Evolutionary conservation across 2,888 invertebrate genomes (phyloP), one percentile per base, ranked within the genome.

Genomic region (Eupithecia abbreviata): DNA sequence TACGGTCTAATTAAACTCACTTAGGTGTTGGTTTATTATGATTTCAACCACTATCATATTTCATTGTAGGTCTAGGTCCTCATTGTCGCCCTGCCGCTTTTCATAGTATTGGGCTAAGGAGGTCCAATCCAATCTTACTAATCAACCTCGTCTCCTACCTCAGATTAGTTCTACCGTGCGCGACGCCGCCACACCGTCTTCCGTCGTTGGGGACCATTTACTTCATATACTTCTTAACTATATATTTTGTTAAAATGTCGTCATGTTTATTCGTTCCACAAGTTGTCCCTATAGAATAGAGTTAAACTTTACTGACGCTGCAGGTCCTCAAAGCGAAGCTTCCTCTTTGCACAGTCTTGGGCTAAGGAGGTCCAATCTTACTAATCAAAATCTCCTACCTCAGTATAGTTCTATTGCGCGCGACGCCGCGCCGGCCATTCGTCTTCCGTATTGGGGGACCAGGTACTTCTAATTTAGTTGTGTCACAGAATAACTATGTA

Each of bases 1-100:
- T 72, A 43, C 47, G 10, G 62, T 72, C 47, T 42, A 18, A 42
- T 41, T 30, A 71, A n/a, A 69, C 58, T 68, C 43, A n/a, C n/a
- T 65, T 0, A 45, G 13, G 65, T 43, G 15, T 18, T 3, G 45
- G 43, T 42, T 42, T 42, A 15, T 66, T 58, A 58, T 58, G 3
- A 58, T 58, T 55, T 18, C 55, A 55, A n/a, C 55, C n/a, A 3
- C 9, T 55, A 51, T 15, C 2, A 55, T n/a, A 6, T 30, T 30
- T 9, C 55, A 58, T 15, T 55, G 10, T n/a, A 55, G n/a, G n/a
- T n/a, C n/a, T n/a, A 55, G n/a, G 55, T n/a, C n/a, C 3, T n/a
- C n/a, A 7, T 7, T 58, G 3, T 18, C 3, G 10, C 9, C 10
- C 4, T 58, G 7, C n/a, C n/a, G 3, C 3, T 58, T 30, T 58